Conservation (phyloP, 2,797 vertebrate species). For the Prunella strophiata region DNA sequence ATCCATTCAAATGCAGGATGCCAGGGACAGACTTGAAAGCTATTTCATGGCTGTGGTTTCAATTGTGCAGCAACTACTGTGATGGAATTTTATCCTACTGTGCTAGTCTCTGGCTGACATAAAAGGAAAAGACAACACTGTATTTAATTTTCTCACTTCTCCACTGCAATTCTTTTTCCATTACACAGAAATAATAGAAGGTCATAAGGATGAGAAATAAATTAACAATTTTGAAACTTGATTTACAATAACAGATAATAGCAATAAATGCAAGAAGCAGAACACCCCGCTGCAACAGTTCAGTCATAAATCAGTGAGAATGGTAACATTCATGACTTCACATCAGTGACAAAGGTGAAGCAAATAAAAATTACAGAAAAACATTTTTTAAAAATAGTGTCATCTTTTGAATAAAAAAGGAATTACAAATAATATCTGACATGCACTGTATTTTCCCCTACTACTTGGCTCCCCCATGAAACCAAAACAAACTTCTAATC, state of each 20-base stretch:
- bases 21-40: not conserved
- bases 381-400: not conserved
- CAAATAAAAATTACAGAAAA: not conserved
- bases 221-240: not conserved
- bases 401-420: not conserved
- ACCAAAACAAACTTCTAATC: not conserved
- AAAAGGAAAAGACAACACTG: not conserved
- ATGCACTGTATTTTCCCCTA: not conserved
- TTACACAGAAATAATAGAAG: conserved; percentile 11
- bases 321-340: not conserved
- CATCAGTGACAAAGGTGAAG: not conserved
- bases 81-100: conserved; percentile 32
- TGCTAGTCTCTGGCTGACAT: not conserved
- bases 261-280: not conserved
- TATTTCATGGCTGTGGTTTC: conserved; percentile 53
- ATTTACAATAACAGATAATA: conserved; percentile 6
- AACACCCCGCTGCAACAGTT: not conserved
- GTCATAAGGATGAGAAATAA: not conserved
- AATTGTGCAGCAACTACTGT: not conserved
- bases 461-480: not conserved
- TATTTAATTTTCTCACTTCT: conserved; percentile 43
- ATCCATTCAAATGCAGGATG: not conserved
- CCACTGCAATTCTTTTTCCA: conserved; percentile 19
- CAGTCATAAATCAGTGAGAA: not conserved
- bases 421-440: not conserved